These are phyloP conservation scores for Drosophila lini DNA, from an alignment of 1,140 invertebrate species.

Conservation along the genomic window DNA sequence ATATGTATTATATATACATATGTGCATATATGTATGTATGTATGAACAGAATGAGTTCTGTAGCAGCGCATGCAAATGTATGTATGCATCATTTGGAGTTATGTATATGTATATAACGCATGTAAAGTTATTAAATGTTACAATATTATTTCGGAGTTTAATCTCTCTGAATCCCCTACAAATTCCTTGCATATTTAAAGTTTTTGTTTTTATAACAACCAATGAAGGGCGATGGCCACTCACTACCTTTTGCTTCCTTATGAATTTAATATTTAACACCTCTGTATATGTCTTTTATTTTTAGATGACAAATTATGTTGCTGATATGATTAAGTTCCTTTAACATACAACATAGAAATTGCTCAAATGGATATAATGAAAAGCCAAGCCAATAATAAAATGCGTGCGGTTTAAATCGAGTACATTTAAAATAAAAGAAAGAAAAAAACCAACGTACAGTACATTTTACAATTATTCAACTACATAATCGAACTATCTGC, in stretches of 20 bases:
- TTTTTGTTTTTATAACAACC: no score
- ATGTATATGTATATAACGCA: not conserved
- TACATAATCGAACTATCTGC: slow-evolving; percentile 12
- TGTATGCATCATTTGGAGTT: slow-evolving; percentile 3
- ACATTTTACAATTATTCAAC: not conserved
- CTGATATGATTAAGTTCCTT: slow-evolving; percentile 15
- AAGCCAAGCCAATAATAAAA: not conserved
- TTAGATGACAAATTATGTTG: slow-evolving; percentile 2
- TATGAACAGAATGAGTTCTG: slow-evolving; percentile 1
- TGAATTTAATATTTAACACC: not conserved
- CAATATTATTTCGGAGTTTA: not conserved
- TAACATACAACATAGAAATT: not conserved
- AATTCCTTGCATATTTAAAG: not conserved
- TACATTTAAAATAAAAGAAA: not conserved
- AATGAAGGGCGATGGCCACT: not conserved
- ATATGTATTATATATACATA: no score
- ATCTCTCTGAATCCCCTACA: not conserved
- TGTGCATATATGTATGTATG: not conserved
- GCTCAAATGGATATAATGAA: slow-evolving; percentile 5
- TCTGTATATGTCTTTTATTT: not conserved
- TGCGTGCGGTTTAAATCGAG: not conserved
- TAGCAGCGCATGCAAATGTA: slow-evolving; percentile 5
- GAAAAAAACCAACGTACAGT: not conserved
- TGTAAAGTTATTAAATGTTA: not conserved
- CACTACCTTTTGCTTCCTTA: not conserved